Conservation (phyloP, 2,797 vertebrate species). For the Pterois miles region DNA sequence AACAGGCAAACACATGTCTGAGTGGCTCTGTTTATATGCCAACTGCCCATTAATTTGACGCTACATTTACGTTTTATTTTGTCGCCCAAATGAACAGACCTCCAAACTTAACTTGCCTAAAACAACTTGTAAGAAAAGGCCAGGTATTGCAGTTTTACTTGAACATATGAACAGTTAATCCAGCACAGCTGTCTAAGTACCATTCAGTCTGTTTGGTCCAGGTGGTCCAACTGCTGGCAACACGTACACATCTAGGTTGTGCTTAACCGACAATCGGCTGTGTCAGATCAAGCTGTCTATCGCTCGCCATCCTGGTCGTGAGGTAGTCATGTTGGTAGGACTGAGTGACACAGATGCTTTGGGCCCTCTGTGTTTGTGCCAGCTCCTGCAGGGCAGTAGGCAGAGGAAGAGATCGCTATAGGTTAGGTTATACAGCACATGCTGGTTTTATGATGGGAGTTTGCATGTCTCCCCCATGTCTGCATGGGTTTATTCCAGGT, state of each 20-base stretch:
- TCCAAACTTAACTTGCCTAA: background rate
- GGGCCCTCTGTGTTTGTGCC: constrained; percentile 27
- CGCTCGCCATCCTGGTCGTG: constrained; percentile 26
- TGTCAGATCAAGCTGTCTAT: constrained; percentile 58
- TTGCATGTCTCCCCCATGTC: background rate
- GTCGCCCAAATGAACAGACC: background rate
- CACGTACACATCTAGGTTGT: constrained; percentile 37
- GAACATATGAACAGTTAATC: constrained; percentile 3
- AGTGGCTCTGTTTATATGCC: background rate
- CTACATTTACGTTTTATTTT: background rate
- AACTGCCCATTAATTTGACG: background rate
- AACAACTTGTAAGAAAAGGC: background rate
- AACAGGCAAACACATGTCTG: background rate
- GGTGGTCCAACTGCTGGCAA: constrained; percentile 52
- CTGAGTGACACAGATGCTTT: constrained; percentile 52
- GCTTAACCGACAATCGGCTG: constrained; percentile 61
- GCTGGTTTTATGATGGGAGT: constrained; percentile 25
- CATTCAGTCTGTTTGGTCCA: constrained; percentile 44
- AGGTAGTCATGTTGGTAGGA: constrained; percentile 53
- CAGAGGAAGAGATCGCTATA: background rate
- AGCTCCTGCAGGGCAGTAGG: constrained; percentile 29
- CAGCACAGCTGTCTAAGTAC: constrained; percentile 9
- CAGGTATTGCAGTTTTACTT: background rate
- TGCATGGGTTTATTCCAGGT: background rate
- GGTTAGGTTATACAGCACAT: constrained; percentile 1